These are phyloP conservation scores for Zenarchopterus dispar DNA, from an alignment of 2,797 vertebrate genomes.

Conservation along the genomic window DNA sequence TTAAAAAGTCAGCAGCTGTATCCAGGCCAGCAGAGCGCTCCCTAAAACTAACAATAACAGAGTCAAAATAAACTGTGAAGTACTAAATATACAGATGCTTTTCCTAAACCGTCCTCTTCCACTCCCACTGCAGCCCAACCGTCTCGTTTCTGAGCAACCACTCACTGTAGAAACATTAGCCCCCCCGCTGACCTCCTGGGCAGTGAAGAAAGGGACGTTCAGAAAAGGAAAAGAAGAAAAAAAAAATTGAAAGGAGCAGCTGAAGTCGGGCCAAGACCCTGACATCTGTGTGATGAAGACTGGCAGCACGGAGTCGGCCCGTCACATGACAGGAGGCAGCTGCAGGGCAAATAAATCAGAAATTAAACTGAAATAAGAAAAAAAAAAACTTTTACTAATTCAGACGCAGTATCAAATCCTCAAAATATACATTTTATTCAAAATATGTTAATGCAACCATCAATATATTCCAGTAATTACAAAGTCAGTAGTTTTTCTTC, in stretches of 20 bases:
- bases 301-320: conserved; percentile 10
- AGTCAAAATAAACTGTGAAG: background rate
- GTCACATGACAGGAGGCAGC: conserved; percentile 24
- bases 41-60: conserved; percentile 1
- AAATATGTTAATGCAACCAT: conserved; percentile 85
- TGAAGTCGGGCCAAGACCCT: conserved; percentile 36
- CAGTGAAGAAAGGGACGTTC: conserved; percentile 36
- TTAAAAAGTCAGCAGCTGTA: background rate
- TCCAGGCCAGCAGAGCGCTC: background rate
- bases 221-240: conserved; percentile 12
- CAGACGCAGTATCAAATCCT: conserved; percentile 63
- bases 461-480: conserved; percentile 83
- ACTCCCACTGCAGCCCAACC: conserved; percentile 5
- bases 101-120: background rate
- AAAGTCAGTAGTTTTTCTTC: conserved; percentile 82
- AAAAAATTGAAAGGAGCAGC: conserved; percentile 30
- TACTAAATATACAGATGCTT: background rate
- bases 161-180: conserved; percentile 41
- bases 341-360: conserved; percentile 25
- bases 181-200: conserved; percentile 30
- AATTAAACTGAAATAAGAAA: background rate
- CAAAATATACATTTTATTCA: conserved; percentile 89
- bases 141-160: conserved; percentile 5
- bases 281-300: conserved; percentile 58
- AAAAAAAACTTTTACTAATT: conserved; percentile 13